Evolutionary conservation across 2,888 invertebrate genomes (phyloP).

Genomic region (Drosophila gaucha): DNA sequence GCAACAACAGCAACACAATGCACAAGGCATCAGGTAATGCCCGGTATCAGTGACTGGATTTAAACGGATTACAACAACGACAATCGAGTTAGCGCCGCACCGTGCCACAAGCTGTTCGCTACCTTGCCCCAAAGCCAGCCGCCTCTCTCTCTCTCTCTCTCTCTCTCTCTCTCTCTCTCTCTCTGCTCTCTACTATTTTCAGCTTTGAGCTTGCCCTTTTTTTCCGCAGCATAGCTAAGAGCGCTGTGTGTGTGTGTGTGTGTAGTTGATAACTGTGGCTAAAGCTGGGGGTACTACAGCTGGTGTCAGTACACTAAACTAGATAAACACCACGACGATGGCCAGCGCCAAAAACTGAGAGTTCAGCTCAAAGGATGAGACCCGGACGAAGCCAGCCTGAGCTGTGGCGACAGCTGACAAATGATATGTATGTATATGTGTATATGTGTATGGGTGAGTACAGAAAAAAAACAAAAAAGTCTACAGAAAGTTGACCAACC

Average conservation of each 20-base stretch:
- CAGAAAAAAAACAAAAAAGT: not conserved
- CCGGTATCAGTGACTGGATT: conserved; percentile 78
- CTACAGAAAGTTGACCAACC: conserved; percentile 58
- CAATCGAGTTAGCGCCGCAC: conserved; percentile 77
- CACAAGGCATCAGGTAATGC: conserved; percentile 67
- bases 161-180: not conserved
- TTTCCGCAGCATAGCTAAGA: conserved; percentile 30
- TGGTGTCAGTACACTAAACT: conserved; percentile 54
- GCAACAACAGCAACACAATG: conserved; percentile 30
- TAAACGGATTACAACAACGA: conserved; percentile 79
- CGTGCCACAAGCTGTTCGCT: conserved; percentile 24
- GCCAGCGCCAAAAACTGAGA: conserved; percentile 46
- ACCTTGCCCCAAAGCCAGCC: not conserved
- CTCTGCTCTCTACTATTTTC: conserved; percentile 18
- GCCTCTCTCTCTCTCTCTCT: not conserved
- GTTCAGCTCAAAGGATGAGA: conserved; percentile 21
- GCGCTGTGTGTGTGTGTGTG: conserved; percentile 25
- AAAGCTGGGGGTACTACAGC: conserved; percentile 20
- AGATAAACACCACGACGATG: conserved; percentile 71
- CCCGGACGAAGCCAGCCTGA: conserved; percentile 14
- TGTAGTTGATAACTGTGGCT: conserved; percentile 58
- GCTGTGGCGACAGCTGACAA: conserved; percentile 57
- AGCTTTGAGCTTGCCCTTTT: conserved; percentile 33
- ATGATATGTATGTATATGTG: conserved; percentile 50
- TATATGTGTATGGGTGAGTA: not conserved